Evolutionary conservation across 2,888 invertebrate genomes (phyloP).

Genomic region (Polydrusus tereticollis): DNA sequence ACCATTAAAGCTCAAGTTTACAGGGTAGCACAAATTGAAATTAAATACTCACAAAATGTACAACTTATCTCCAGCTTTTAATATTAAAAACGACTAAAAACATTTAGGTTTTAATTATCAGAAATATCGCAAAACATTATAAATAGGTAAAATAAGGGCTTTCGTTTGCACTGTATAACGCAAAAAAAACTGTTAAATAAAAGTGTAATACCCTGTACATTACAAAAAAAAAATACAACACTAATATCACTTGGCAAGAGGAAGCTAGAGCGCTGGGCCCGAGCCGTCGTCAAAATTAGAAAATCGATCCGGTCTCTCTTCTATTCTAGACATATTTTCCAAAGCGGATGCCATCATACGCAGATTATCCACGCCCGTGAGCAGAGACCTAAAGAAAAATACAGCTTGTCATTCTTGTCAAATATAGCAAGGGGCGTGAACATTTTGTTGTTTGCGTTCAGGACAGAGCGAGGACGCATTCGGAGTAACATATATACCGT

Average conservation of each 20-base stretch:
- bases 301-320: slow-evolving; percentile 68
- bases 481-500: too few relatives aligned
- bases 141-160: too few relatives aligned
- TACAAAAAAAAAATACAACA: slow-evolving; percentile 2
- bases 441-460: too few relatives aligned
- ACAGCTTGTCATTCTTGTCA: too few relatives aligned
- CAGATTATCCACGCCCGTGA: slow-evolving; percentile 74
- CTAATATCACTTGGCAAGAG: slow-evolving; percentile 14
- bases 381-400: slow-evolving; percentile 1
- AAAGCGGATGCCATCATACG: slow-evolving; percentile 75
- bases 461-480: too few relatives aligned
- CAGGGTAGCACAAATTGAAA: neutral
- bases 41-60: neutral
- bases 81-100: too few relatives aligned
- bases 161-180: too few relatives aligned
- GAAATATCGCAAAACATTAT: too few relatives aligned
- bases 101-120: too few relatives aligned
- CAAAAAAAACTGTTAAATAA: neutral
- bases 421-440: too few relatives aligned
- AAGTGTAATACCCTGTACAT: slow-evolving; percentile 2
- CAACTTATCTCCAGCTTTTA: too few relatives aligned
- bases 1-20: slow-evolving; percentile 8
- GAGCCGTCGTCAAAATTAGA: slow-evolving; percentile 69
- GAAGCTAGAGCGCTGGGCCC: slow-evolving; percentile 66
- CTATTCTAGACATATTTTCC: slow-evolving; percentile 72